Evolutionary conservation across 2,888 invertebrate genomes (phyloP), one percentile per base, ranked within the genome.

Genomic region (Emmelina monodactyla): DNA sequence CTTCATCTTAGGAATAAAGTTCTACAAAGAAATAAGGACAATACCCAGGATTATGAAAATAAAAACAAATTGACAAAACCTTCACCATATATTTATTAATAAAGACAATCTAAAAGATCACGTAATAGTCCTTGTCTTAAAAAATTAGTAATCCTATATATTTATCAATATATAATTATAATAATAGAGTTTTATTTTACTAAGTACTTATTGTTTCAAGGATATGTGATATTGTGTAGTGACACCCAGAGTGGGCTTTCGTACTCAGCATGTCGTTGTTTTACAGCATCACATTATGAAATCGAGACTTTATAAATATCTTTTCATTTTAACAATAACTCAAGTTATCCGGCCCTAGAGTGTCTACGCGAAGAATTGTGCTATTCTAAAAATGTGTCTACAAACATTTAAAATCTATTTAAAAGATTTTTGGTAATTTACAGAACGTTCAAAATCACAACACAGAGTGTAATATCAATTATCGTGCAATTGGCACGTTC

Each of bases 71-170:
- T 62, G 69, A 72, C 72, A 71, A 79, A 78, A 79, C 75, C 73
- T 79, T 78, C 76, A 78, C 78, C 79, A 78, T 78, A 75, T 78
- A 78, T 79, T 79, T 78, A 79, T 78, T 78, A 78, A 79, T 79
- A 79, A 79, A 79, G 78, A 79, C 79, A 79, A 76, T 79, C 79
- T 79, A 79, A 79, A 79, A 79, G 79, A 78, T 79, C 79, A 79
- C 78, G 68, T 78, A 78, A 71, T 73, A 75, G 75, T 78, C 75
- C 75, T 73, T 76, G 73, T 68, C 79, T 78, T 79, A 78, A 73
- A 79, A 79, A 79, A 76, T 78, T 78, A 78, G 67, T 78, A 78
- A 79, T 67, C 76, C 78, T 79, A 71, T 79, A 78, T 72, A 78
- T 78, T 76, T 79, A 78, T 79, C 73, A 73, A 70, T 76, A 78